Conservation (phyloP, 2,113 vertebrate species). For the Oncorhynchus gorbuscha region DNA sequence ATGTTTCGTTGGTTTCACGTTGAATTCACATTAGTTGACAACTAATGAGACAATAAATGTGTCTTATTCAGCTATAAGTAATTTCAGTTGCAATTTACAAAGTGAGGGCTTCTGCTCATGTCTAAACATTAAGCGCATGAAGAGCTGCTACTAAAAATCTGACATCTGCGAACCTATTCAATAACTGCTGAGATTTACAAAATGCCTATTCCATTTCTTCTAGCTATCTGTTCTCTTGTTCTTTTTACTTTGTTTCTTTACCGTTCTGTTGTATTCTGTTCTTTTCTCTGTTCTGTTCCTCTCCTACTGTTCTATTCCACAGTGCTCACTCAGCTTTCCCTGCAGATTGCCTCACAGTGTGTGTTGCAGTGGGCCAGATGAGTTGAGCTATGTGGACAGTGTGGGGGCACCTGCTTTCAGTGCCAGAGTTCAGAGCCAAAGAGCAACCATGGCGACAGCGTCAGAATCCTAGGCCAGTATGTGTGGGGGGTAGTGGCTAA, state of each 20-base stretch:
- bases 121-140: not conserved
- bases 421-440: too few species aligned
- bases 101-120: not conserved
- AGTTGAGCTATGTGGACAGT: too few species aligned
- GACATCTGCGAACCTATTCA: not conserved
- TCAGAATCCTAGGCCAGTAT: not conserved
- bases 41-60: too few species aligned
- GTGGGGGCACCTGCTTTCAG: too few species aligned
- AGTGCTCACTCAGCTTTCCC: conserved; percentile 32
- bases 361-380: too few species aligned
- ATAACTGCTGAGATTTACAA: not conserved
- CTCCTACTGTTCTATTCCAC: conserved; percentile 12
- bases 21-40: too few species aligned
- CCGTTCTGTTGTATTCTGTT: conserved; percentile 17
- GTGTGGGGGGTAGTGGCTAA: not conserved
- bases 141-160: not conserved
- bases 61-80: too few species aligned
- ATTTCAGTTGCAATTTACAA: not conserved
- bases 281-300: conserved; percentile 2
- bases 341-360: not conserved
- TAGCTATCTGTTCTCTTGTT: too few species aligned
- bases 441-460: not conserved
- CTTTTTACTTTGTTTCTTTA: not conserved
- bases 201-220: not conserved
- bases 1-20: too few species aligned